Evolutionary conservation across 2,888 invertebrate species (phyloP), one percentile per base, ranked within the genome.

Genomic region (Antitype chi): DNA sequence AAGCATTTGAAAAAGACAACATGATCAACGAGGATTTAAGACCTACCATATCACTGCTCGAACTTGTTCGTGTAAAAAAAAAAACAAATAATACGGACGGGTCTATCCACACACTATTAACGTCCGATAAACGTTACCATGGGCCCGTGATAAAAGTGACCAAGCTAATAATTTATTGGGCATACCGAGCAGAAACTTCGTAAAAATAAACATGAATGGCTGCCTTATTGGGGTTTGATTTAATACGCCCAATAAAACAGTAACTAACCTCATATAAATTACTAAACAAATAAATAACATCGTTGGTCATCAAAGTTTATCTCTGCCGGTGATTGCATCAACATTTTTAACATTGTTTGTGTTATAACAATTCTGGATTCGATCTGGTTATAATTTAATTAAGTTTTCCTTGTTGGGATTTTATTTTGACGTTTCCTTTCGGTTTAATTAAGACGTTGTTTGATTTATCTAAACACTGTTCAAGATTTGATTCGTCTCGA

Each of bases 181-280:
- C 93, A 95, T 95, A 95, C 95, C 93, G 89, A 93, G 95, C 96
- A 96, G 95, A 96, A 96, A 95, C 96, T 96, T 94, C 92, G 96
- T 96, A 96, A 96, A 96, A 96, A 96, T 96, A 96, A 96, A 96
- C 96, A 96, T 95, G 95, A 96, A 96, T 96, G 96, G 95, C 95
- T 96, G 96, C 96, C 96, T 96, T 96, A 96, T 96, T 96, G 96
- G 94, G 94, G 93, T 96, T 95, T 96, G 96, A 96, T 96, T 96
- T 96, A 96, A 96, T 96, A 94, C 94, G 90, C 90, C 91, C 93
- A 96, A 96, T 96, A 96, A 96, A 96, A 96, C 96, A 95, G 96
- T 96, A 96, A 96, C 96, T 96, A 96, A 96, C 96, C 96, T 95
- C 96, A 96, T 95, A 96, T 96, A 96, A 96, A 96, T 96, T 96